A percentile compares a stretch with the other conserved stretches of the same genome.
Evolutionary conservation across 2,888 invertebrate genomes (phyloP).

Genomic region (Agrotis segetum): DNA sequence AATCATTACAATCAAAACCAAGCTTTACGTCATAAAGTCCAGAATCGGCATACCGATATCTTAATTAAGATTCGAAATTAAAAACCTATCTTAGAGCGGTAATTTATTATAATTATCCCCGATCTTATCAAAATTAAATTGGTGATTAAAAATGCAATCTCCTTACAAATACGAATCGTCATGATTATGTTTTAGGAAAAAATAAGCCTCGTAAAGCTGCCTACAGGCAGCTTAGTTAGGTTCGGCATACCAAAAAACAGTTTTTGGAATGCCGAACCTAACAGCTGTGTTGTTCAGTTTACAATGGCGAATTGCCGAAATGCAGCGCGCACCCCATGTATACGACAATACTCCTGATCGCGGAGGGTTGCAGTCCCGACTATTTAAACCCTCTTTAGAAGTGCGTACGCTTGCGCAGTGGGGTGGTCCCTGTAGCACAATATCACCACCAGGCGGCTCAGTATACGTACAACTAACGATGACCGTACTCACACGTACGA

Average conservation of each 20-base stretch:
- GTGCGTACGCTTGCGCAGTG: conserved; percentile 87
- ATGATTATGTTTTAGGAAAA: neutral
- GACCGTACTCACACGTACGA: conserved; percentile 77
- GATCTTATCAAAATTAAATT: conserved; percentile 5
- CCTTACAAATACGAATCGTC: neutral
- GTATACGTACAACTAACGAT: conserved; percentile 81
- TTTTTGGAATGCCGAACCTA: conserved; percentile 59
- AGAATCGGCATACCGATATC: neutral
- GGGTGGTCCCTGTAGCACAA: conserved; percentile 80
- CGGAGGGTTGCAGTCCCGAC: conserved; percentile 61
- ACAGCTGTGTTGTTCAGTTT: conserved; percentile 80
- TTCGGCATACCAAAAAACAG: too few species aligned
- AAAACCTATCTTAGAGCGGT: neutral
- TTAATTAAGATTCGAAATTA: conserved; percentile 2
- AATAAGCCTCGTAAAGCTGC: neutral
- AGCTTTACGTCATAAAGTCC: neutral
- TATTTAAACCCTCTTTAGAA: conserved; percentile 82
- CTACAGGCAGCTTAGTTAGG: too few species aligned
- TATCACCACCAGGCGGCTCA: conserved; percentile 77
- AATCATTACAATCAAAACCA: neutral
- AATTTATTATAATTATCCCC: neutral
- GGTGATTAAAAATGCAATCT: conserved; percentile 4
- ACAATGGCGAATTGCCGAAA: conserved; percentile 56
- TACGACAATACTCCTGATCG: conserved; percentile 71
- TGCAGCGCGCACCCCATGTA: conserved; percentile 78